Percentiles rank a stretch among this genome's conserved stretches.
Conservation (phyloP, 2,888 invertebrate genomes). For the Lutraria lutraria region DNA sequence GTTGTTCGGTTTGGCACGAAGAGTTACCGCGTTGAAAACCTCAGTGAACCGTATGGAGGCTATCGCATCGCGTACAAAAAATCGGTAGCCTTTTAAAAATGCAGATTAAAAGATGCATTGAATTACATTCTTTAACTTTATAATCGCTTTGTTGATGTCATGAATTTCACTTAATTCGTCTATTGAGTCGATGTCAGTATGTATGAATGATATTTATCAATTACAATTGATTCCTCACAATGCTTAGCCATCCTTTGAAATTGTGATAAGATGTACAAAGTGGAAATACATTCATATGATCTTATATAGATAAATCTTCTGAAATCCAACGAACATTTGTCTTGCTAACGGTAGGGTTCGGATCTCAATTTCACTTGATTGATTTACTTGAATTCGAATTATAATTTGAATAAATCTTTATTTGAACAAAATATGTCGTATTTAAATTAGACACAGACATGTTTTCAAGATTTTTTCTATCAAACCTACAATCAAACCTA, state of each 20-base stretch:
- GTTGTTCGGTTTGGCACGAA: not conserved
- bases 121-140: not conserved
- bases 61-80: not conserved
- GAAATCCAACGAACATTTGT: not conserved
- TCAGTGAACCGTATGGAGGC: not conserved
- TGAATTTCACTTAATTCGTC: slow-evolving; percentile 10
- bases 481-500: too few relatives aligned
- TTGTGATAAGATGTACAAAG: not conserved
- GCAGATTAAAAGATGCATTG: not conserved
- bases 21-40: not conserved
- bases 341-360: not conserved
- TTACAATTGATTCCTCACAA: not conserved
- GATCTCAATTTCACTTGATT: not conserved
- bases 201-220: not conserved
- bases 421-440: not conserved
- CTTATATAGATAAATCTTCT: not conserved
- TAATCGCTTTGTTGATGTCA: not conserved
- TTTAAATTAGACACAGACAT: not conserved
- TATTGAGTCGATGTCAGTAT: not conserved
- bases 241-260: not conserved
- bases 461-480: too few relatives aligned
- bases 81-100: not conserved
- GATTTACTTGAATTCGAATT: not conserved
- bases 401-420: not conserved
- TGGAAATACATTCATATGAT: not conserved